Base-by-base conservation (phyloP, 2,113 vertebrate genomes). In the Vidua macroura region DNA sequence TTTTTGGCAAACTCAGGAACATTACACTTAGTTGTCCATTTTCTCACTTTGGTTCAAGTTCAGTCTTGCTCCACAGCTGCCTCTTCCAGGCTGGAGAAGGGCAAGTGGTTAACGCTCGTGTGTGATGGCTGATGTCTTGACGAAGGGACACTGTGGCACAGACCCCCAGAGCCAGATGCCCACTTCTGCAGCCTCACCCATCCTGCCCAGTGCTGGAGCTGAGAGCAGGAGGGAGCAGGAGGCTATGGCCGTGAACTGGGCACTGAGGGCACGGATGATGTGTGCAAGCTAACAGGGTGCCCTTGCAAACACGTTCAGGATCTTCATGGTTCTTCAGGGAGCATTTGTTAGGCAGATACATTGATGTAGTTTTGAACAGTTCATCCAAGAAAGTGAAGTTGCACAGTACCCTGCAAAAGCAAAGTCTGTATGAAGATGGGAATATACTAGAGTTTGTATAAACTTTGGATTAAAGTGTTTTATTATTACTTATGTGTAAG, bases 101-200 rank as follows among this genome's bases (percentile, higher is more conserved):
- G 24, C n/a, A 64, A n/a, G 44, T 4, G 80, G 51, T 24, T 44
- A 39, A n/a, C 0, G 1, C 49, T n/a, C 1, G 0, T 24, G 59
- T 0, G 1, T 64, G 85, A 27, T 5, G 41, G 41, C 69, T 46
- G 56, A 56, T 5, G 4, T 51, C 68, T 41, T 30, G 52, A 59
- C 0, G 1, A 73, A 73, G 37, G 10, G 76, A 74, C 43, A 48
- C 27, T 11, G 48, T 16, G 13, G 33, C 6, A 3, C 44, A 68
- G 56, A 84, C 1, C 21, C 30, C 28, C 43, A 21, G 19, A 79
- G 58, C 53, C 78, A 37, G 72, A 21, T 0, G 0, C 5, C 31
- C 14, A 22, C 63, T 92, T 53, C 78, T 69, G 67, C 70, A 89
- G 70, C 53, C 21, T 60, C 25, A 0, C 19, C 44, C 64, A 62